Evolutionary conservation across 2,797 vertebrate species (phyloP).

Genomic region (Hippoglossus hippoglossus): DNA sequence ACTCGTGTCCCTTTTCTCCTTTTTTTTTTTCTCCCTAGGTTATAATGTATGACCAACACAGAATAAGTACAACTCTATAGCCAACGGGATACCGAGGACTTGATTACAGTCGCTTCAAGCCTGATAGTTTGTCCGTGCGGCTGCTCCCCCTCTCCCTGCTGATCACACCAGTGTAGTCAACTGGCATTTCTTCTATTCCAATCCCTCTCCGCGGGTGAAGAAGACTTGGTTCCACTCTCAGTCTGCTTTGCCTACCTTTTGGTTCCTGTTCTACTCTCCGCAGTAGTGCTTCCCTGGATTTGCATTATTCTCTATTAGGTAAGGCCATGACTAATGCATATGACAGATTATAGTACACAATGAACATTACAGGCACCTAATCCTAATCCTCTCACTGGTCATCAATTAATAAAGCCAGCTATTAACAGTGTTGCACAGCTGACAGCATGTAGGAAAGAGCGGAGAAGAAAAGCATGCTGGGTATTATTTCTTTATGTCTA

Average conservation of each 20-base stretch:
- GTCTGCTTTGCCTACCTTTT: constrained; percentile 73
- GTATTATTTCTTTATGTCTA: neutral
- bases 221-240: constrained; percentile 72
- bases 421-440: constrained; percentile 20
- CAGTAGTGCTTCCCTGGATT: constrained; percentile 66
- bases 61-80: constrained; percentile 98
- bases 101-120: constrained; percentile 97
- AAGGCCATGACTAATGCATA: constrained; percentile 73
- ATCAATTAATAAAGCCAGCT: constrained; percentile 56
- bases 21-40: constrained; percentile 81
- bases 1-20: neutral
- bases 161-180: constrained; percentile 68
- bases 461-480: neutral
- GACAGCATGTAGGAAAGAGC: neutral
- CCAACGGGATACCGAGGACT: constrained; percentile 92
- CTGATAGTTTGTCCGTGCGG: constrained; percentile 94
- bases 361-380: constrained; percentile 53
- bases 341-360: constrained; percentile 51
- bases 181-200: constrained; percentile 77
- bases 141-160: constrained; percentile 81
- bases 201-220: constrained; percentile 72
- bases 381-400: constrained; percentile 58
- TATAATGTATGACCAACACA: constrained; percentile 95
- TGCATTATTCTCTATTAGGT: constrained; percentile 81
- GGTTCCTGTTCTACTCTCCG: constrained; percentile 61